These are phyloP conservation scores for Aselliscus stoliczkanus DNA, from an alignment of 2,797 vertebrate species.

Conservation along the genomic window DNA sequence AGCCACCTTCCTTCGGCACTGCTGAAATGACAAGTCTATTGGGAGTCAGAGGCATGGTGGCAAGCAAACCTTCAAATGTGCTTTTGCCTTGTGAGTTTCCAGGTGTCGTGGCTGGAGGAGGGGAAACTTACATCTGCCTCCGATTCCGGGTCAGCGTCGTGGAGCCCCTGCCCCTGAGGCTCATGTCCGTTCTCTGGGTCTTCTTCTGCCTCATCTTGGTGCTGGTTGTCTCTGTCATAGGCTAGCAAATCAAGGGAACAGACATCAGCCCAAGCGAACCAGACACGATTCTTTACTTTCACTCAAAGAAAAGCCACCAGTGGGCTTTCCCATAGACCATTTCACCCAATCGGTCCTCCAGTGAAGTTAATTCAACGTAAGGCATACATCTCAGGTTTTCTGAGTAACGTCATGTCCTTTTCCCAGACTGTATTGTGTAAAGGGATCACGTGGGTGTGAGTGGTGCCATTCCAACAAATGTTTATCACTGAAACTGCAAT, in stretches of 20 bases:
- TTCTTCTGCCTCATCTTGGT: conserved; percentile 82
- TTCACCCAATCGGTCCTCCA: not conserved
- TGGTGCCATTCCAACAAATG: not conserved
- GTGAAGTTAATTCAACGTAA: not conserved
- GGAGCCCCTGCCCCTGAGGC: conserved; percentile 72
- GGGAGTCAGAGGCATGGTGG: not conserved
- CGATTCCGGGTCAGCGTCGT: conserved; percentile 71
- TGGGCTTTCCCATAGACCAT: not conserved
- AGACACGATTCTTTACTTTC: not conserved
- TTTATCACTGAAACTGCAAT: not conserved
- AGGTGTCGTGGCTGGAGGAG: not conserved
- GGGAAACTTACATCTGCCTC: conserved; percentile 70
- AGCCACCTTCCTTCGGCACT: not conserved
- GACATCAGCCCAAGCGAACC: not conserved
- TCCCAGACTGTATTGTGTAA: not conserved
- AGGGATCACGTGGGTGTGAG: not conserved
- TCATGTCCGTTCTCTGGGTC: conserved; percentile 79
- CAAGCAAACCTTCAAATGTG: not conserved
- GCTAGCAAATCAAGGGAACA: conserved; percentile 68
- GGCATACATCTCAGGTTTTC: not conserved
- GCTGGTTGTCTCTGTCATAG: conserved; percentile 82
- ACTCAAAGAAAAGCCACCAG: not conserved
- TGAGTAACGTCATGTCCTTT: not conserved
- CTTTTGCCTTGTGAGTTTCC: not conserved
- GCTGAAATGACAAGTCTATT: not conserved